phyloP scores from a whole-genome alignment of 2,113 vertebrate species.

The Gracilinanus agilis region DNA sequence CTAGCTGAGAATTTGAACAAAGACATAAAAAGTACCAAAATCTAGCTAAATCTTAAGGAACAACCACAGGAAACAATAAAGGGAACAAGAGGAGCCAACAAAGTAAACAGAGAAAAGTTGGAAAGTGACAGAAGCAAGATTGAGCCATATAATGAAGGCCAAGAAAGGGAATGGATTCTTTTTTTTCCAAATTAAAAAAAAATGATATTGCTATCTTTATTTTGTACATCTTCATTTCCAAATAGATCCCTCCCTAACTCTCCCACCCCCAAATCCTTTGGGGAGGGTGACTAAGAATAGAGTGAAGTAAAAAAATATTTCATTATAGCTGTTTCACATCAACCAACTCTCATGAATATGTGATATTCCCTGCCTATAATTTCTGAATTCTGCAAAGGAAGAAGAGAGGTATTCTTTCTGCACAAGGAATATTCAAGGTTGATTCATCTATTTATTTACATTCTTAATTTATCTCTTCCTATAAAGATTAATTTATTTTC shows the following conservation, averaged over 20 bases:
- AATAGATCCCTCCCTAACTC: neutral
- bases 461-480: neutral
- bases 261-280: too few relatives aligned
- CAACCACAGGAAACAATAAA: neutral
- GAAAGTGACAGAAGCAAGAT: neutral
- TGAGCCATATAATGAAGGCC: neutral
- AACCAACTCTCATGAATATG: neutral
- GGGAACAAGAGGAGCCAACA: neutral
- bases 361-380: neutral
- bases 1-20: neutral
- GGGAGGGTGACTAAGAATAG: neutral
- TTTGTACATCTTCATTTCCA: neutral
- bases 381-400: too few relatives aligned
- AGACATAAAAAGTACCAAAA: neutral
- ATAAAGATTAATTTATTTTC: neutral
- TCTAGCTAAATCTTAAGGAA: neutral
- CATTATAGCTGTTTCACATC: neutral
- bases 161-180: neutral
- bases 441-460: neutral
- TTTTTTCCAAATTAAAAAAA: neutral
- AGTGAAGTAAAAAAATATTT: neutral
- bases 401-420: neutral
- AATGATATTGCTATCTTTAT: neutral
- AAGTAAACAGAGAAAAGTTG: neutral
- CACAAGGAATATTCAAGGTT: neutral